Base-by-base conservation (phyloP, 1,140 invertebrate genomes). In the Helicoverpa zea region DNA sequence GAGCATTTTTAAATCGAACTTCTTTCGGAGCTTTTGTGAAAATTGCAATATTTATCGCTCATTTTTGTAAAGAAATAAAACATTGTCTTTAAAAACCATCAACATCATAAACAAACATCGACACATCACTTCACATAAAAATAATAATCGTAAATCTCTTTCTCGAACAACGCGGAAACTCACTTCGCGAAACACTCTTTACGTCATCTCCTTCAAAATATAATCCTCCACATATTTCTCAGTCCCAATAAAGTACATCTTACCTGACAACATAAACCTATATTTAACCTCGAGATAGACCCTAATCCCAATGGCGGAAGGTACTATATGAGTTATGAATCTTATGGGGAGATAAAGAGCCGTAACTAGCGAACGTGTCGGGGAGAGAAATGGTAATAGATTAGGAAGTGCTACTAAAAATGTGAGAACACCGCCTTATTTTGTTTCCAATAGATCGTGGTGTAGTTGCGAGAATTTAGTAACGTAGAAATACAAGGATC, bases 261-360 rank as follows among this genome's bases (percentile, higher is more conserved):
- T 43, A 49, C 64, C 64, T 68, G 64, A 68, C 64, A 68, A 49
- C 18, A 68, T 68, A 68, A 68, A 68, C 64, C 64, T 68, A 49
- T 68, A 66, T 68, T 64, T 54, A 72, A 72, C 68, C 68, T 54
- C 18, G 12, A 54, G 16, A 72, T 54, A 54, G 68, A 52, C 68
- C 68, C 52, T 72, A 72, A 72, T 72, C 68, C 68, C 49, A 49
- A 54, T 72, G 30, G 68, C 68, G 64, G 16, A 68, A 72, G 68
- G 68, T 23, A 72, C 49, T 72, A 72, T 13, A 52, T 72, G 68
- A 72, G 68, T 72, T 72, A 72, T 72, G 68, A 52, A 72, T 72
- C 68, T 72, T 72, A 72, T 72, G 68, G 68, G 68, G 49, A 72
- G 68, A 72, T 72, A 72, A 72, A 72, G 23, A 49, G 14, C 35